phyloP scores from a whole-genome alignment of 2,888 invertebrate genomes.

The Lottia gigantea region DNA sequence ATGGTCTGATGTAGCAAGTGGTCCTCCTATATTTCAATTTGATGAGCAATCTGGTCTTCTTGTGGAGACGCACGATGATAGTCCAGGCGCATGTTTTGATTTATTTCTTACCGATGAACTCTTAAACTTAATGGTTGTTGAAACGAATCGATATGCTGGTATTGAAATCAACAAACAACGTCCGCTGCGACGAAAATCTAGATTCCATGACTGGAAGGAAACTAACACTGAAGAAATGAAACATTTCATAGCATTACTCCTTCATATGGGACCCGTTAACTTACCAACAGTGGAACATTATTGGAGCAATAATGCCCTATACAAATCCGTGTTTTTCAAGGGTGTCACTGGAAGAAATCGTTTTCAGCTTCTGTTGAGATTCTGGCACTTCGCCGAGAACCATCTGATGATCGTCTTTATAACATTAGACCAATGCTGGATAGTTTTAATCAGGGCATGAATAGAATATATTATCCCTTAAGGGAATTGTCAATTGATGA shows the following conservation, averaged over 20 bases:
- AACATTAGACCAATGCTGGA: conserved; percentile 18
- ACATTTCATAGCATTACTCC: conserved; percentile 2
- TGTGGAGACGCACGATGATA: not conserved
- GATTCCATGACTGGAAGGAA: not conserved
- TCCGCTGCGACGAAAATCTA: not conserved
- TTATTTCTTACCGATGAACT: not conserved
- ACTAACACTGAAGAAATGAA: not conserved
- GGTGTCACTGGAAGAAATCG: not conserved
- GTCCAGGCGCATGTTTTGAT: not conserved
- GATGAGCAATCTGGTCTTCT: not conserved
- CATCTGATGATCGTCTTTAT: conserved; percentile 19
- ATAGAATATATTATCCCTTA: conserved; percentile 17
- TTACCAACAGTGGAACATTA: not conserved
- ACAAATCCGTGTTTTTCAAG: not conserved
- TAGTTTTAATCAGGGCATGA: conserved; percentile 22
- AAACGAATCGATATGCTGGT: too few species aligned
- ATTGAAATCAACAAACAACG: too few species aligned
- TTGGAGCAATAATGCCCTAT: not conserved
- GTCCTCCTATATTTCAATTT: not conserved
- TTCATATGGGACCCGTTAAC: conserved; percentile 4
- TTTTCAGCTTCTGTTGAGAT: not conserved
- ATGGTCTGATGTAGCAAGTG: not conserved
- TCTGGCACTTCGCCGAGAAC: conserved; percentile 12
- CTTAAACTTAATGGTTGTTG: too few species aligned
- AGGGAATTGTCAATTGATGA: conserved; percentile 22